Percentiles rank a stretch among this genome's conserved stretches.
Conservation (phyloP, 2,113 vertebrate genomes). For the Micronycteris hirsuta region DNA sequence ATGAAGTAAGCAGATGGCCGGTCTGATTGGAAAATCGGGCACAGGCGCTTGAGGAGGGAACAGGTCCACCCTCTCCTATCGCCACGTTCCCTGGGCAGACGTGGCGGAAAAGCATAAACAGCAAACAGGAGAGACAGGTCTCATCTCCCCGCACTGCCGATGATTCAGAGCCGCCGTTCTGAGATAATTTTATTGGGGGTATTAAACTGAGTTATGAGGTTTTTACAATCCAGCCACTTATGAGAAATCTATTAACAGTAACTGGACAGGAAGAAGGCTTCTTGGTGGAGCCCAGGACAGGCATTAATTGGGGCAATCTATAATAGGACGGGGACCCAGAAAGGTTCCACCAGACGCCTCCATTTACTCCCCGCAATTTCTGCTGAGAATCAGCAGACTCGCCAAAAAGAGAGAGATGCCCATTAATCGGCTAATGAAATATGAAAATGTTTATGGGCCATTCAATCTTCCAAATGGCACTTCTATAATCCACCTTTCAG, state of each 20-base stretch:
- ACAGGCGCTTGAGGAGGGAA: neutral
- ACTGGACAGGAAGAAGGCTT: conserved; percentile 84
- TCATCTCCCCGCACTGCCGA: conserved; percentile 1
- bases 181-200: conserved; percentile 85
- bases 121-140: conserved; percentile 51
- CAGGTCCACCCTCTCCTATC: neutral
- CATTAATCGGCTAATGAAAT: conserved; percentile 88
- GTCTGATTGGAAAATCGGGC: neutral
- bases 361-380: conserved; percentile 79
- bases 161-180: conserved; percentile 80
- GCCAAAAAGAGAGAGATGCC: conserved; percentile 75
- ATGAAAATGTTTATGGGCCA: conserved; percentile 88
- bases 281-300: conserved; percentile 73
- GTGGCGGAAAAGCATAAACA: conserved; percentile 63
- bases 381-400: conserved; percentile 86
- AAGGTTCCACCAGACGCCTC: conserved; percentile 78
- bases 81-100: neutral
- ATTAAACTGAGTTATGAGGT: conserved; percentile 88
- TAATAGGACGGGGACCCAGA: conserved; percentile 78
- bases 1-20: neutral
- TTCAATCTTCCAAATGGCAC: conserved; percentile 86
- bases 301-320: conserved; percentile 84
- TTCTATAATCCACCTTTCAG: conserved; percentile 85
- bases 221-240: conserved; percentile 88
- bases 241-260: conserved; percentile 88